Base-by-base conservation (phyloP, 2,797 vertebrate species). In the Yasuhikotakia modesta region DNA sequence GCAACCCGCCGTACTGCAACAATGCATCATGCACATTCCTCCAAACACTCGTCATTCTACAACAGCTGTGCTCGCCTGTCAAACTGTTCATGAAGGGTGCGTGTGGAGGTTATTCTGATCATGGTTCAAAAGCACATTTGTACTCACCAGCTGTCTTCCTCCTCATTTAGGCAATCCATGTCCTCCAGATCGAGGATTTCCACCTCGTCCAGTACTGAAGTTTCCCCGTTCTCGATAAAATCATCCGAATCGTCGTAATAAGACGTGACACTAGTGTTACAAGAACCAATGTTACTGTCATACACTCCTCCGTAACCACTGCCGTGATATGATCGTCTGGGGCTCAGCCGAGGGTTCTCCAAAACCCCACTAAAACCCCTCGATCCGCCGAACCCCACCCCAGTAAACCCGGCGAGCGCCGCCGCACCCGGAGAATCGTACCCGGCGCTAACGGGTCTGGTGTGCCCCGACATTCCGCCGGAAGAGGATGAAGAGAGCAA, bases 61-160 rank as follows among this genome's bases (percentile, higher is more conserved):
- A 86, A 81, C 91, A 91, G 89, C 88, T 91, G 89, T 77, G 76
- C 24, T 64, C 61, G 81, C 70, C 85, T 85, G 87, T 86, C 87
- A 85, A 60, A 53, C 85, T 83, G 87, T 85, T 84, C 81, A 71
- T 22, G 68, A 43, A 53, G 19, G 21, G 66, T 61, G 24, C 35
- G 53, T 67, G 52, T 24, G 22, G 48, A 65, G 46, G 48, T 58
- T 48, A 35, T 68, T 67, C 64, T 68, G 39, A 76, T 50, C 19
- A 30, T 55, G 45, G 27, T 39, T 50, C 46, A 45, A 80, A 53
- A 63, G 35, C 52, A 52, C 73, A 78, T 8, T 48, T 80, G 3
- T 48, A 91, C 96, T 96, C 93, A 97, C 96, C 97, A 98, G 94
- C 95, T 96, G 90, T 96, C 95, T 86, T 98, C 96, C 86, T 98